Base-by-base conservation (phyloP, 1,140 invertebrate species). In the Drosophila setifemur region DNA sequence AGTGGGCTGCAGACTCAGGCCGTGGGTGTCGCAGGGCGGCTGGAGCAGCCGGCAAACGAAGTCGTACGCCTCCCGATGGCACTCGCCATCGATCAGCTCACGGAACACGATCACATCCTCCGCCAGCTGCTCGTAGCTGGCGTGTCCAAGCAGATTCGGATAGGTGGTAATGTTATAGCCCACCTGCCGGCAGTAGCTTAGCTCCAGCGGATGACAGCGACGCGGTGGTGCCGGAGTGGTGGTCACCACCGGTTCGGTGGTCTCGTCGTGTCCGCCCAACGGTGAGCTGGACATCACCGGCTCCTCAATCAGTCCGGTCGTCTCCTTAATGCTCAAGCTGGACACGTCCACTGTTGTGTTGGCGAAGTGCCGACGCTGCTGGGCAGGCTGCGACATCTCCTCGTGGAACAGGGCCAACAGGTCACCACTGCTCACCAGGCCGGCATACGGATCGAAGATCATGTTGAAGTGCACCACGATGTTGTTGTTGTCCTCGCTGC, bases 21-120 rank as follows among this genome's bases (percentile, higher is more conserved):
- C 79, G 33, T 90, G 88, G 2, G 83, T 78, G 8, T 92, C 73
- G 90, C 96, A 97, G 0, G 94, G 92, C 0, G 96, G 96, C 89
- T 98, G 96, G 1, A 97, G 90, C 14, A 96, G 91, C 74, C 96
- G 94, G 76, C 96, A 97, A 5, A 97, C 93, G 81, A 97, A 97
- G 66, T 97, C 96, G 90, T 95, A 94, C 1, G 96, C 95, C 66
- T 95, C 92, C 57, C 95, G 92, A 69, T 96, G 97, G 83, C 96
- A 98, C 91, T 97, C 96, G 1, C 95, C 95, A 86, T 98, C 96
- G 1, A 97, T 93, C 1, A 97, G 91, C 90, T 97, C 96, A 53
- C 96, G 94, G 89, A 96, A 97, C 1, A 95, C 92, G 37, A 97
- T 96, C 1, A 97, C 92, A 90, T 97, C 94, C 12, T 94, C 93